These are phyloP conservation scores for Drosophila yakuba DNA, from an alignment of 1,140 invertebrate species.

Conservation along the genomic window DNA sequence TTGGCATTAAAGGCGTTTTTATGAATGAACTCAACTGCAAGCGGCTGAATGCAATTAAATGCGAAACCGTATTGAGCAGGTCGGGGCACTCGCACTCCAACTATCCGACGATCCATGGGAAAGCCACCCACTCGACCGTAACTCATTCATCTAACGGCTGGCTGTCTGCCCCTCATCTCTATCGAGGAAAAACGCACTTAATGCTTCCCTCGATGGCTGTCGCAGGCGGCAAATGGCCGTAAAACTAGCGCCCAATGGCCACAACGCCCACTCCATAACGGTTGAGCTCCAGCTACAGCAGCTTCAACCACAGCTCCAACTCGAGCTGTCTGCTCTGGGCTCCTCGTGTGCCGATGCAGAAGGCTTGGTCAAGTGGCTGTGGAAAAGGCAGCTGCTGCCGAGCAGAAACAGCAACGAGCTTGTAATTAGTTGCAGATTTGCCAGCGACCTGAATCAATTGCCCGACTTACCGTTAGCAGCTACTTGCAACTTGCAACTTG, in stretches of 20 bases:
- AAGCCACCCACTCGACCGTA: slow-evolving; percentile 40
- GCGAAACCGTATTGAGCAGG: slow-evolving; percentile 35
- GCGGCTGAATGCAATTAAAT: slow-evolving; percentile 34
- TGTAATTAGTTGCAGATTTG: slow-evolving; percentile 62
- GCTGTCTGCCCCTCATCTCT: slow-evolving; percentile 3
- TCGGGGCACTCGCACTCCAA: slow-evolving; percentile 20
- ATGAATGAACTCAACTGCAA: slow-evolving; percentile 67
- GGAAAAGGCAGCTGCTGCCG: slow-evolving; percentile 26
- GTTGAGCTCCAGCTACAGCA: slow-evolving; percentile 10
- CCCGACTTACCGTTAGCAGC: slow-evolving; percentile 55
- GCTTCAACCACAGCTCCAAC: background rate
- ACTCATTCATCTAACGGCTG: slow-evolving; percentile 36
- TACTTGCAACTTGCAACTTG: background rate
- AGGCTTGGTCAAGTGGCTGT: slow-evolving; percentile 18
- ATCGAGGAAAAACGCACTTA: slow-evolving; percentile 30
- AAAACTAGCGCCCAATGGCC: slow-evolving; percentile 39
- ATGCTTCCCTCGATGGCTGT: slow-evolving; percentile 26
- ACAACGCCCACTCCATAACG: slow-evolving; percentile 39
- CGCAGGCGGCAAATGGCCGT: slow-evolving; percentile 39
- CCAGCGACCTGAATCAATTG: slow-evolving; percentile 71
- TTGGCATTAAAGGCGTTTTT: slow-evolving; percentile 40
- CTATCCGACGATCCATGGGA: slow-evolving; percentile 28
- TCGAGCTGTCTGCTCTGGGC: background rate
- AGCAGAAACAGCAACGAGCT: slow-evolving; percentile 29
- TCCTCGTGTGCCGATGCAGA: background rate